Conservation (phyloP, 2,888 invertebrate genomes). For the Morpho helenor region DNA sequence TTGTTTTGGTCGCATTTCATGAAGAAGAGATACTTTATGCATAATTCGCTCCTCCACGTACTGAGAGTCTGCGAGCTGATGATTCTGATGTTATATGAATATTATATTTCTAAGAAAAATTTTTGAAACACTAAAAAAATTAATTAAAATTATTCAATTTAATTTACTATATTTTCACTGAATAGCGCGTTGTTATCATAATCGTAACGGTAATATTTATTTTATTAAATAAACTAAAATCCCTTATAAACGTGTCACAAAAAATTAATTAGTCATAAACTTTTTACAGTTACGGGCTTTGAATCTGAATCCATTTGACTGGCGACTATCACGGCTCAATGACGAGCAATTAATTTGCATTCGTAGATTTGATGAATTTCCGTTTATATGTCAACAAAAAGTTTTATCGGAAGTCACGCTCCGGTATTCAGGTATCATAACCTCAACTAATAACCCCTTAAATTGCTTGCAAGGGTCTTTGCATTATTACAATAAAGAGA, state of each 20-base stretch:
- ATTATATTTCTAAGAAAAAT: too few relatives aligned
- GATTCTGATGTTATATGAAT: too few relatives aligned
- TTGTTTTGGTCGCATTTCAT: too few relatives aligned
- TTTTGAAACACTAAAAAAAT: too few relatives aligned
- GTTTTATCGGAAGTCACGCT: conserved; percentile 44
- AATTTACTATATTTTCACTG: too few relatives aligned
- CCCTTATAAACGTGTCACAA: neutral
- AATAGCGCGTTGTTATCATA: too few relatives aligned
- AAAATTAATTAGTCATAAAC: neutral
- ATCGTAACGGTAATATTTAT: neutral
- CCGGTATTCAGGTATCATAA: conserved; percentile 39
- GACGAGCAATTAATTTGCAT: conserved; percentile 49
- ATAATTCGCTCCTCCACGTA: too few relatives aligned
- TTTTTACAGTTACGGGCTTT: neutral
- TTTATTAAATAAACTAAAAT: neutral
- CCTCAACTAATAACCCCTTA: conserved; percentile 55
- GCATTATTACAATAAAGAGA: conserved; percentile 16
- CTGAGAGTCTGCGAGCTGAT: too few relatives aligned
- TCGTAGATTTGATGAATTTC: conserved; percentile 45
- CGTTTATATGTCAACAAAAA: conserved; percentile 41
- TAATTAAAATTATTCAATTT: too few relatives aligned
- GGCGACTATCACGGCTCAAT: conserved; percentile 16
- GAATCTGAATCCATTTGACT: neutral
- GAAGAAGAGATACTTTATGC: too few relatives aligned
- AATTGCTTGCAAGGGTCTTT: conserved; percentile 42